Evolutionary conservation across 2,113 vertebrate genomes (phyloP), one percentile per base, ranked within the genome.

Genomic region (Aegotheles bennettii): DNA sequence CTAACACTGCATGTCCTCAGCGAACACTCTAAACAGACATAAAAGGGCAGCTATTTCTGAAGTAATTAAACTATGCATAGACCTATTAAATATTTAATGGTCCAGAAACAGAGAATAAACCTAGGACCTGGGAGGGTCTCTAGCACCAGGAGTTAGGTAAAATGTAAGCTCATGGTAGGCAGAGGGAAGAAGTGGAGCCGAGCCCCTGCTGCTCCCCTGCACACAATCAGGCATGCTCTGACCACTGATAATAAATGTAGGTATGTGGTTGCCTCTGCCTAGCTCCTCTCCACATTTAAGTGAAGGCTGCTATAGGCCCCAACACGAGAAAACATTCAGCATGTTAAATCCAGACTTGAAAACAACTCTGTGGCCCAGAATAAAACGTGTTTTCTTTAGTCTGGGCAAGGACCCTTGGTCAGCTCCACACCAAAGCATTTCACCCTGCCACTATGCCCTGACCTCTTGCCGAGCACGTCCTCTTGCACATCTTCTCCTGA

Each of bases 401-500:
- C 6, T 20, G 16, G 6, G 26, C 28, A 16, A 28, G 21, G 35
- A 70, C 9, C 4, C 47, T 69, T 19, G n/a, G 26, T 16, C 20
- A 16, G 24, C 6, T 83, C 18, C 21, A 2, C n/a, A 80, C 4
- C 12, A 35, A 31, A 23, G 15, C 6, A 0, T 69, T 51, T 86
- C 36, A 77, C 8, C 16, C 14, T 2, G 2, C 33, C 80, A 29
- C 51, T 65, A 5, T 16, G 33, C 17, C 50, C 38, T 64, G 40
- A 47, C 19, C 7, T 76, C 33, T 47, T 73, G 36, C 31, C 0
- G 0, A 69, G 18, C 16, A 45, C 5, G 6, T 65, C 16, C 13
- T 90, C 53, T 79, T 76, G n/a, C 60, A 51, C 28, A n/a, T 24
- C 40, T 65, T 48, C 8, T 63, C 68, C 25, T 0, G 0, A 35